Evolutionary conservation across 2,113 vertebrate genomes (phyloP), one percentile per base, ranked within the genome.

Genomic region (Pseudorasbora parva): DNA sequence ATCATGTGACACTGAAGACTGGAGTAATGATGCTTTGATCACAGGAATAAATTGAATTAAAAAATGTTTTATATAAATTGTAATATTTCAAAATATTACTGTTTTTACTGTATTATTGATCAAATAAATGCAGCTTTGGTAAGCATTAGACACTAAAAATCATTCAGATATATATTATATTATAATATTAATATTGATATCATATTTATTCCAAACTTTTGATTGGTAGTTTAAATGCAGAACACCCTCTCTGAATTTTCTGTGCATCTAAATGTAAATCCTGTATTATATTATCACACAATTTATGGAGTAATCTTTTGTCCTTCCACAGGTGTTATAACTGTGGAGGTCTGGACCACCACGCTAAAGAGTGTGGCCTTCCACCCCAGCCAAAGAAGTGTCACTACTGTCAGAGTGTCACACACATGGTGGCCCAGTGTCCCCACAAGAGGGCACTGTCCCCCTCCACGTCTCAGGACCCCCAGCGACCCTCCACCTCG

Each of bases 381-480:
- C 97, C 98, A 0, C 98, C 98, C 5, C 98, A 99, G 95, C 98
- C 98, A 92, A 99, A 98, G 96, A 98, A 98, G 92, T 99, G 97
- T 93, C 97, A 98, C 94, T 98, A 96, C 94, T 99, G 97, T 95
- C 97, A 98, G 93, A 99, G 97, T 93, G 96, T 98, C 90, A 95
- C 91, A 90, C 97, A 99, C 92, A 98, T 98, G 97, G 96, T 99
- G 73, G 97, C 97, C 83, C 97, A 97, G 82, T 99, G 98, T 90
- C 97, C 97, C 5, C 92, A 93, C 82, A 97, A 96, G 94, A 93
- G 93, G 88, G 89, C 89, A 66, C 89, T 91, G 25, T 80, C 84
- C 1, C 90, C 95, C 93, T 64, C 91, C 84, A 95, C 95, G 91
- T 96, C 96, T 97, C 98, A 98, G 97, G 97, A 99, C 62, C 90